A percentile compares a stretch with the other conserved stretches of the same genome.
Conservation (phyloP, 37 sponge, comb jelly and placozoan species). For the Beroe forskalii region DNA sequence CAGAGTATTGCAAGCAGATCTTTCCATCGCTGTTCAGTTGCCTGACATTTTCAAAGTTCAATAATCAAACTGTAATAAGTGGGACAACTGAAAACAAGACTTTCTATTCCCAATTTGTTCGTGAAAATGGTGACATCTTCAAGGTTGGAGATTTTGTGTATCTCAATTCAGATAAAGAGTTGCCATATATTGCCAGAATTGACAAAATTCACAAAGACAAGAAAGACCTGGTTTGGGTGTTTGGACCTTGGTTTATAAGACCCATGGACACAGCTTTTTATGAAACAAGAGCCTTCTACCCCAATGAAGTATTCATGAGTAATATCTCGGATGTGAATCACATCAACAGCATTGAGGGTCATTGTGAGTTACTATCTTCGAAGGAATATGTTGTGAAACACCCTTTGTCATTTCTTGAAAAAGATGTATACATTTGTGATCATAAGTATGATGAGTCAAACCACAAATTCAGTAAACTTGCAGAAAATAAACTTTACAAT, state of each 20-base stretch:
- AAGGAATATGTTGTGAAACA: not conserved
- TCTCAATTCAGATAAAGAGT: conserved; percentile 27
- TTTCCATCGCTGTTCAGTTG: not conserved
- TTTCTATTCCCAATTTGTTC: conserved; percentile 6
- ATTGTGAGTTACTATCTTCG: conserved; percentile 7
- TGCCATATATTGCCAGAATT: conserved; percentile 40
- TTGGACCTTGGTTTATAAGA: conserved; percentile 62
- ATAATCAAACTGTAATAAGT: conserved; percentile 11
- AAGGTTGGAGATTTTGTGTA: conserved; percentile 54
- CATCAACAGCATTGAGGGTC: conserved; percentile 37
- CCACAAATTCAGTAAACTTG: conserved; percentile 14
- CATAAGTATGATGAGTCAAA: conserved; percentile 32
- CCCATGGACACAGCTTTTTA: conserved; percentile 25
- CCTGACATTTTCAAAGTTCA: not conserved
- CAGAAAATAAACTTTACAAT: conserved; percentile 13
- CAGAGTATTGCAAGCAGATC: not conserved
- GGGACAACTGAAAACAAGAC: conserved; percentile 27
- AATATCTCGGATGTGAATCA: conserved; percentile 33
- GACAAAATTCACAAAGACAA: conserved; percentile 60
- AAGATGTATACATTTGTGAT: conserved; percentile 44
- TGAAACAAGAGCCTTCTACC: conserved; percentile 25
- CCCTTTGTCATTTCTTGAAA: conserved; percentile 11
- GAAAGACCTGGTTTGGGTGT: not conserved
- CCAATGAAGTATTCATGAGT: conserved; percentile 39
- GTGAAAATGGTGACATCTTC: conserved; percentile 54